Evolutionary conservation across 2,797 vertebrate genomes (phyloP), one percentile per base, ranked within the genome.

Genomic region (Yasuhikotakia modesta): DNA sequence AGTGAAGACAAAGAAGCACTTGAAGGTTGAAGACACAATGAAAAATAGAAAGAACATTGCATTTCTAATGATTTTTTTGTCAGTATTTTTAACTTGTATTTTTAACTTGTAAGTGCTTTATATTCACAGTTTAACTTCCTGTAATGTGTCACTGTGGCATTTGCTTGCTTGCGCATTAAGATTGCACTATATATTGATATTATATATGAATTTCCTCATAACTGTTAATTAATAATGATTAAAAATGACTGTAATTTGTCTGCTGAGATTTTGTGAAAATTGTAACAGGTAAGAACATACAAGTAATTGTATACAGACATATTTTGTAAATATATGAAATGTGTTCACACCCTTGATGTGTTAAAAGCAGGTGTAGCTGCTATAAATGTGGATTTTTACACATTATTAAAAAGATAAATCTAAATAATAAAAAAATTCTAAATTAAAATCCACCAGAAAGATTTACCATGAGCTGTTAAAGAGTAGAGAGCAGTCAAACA

Each of bases 61-160:
- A 43, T 27, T 2, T 45, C 11, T 19, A n/a, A 27, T 45, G 2
- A 66, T 5, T 35, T 27, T 2, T 52, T 21, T 50, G 57, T 17
- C 46, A 39, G 45, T 21, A 8, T 17, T 46, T 35, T 63, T 4
- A 19, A 30, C 10, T 11, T 46, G 52, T 22, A 76, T 35, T 58
- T 46, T 67, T 22, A 58, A 17, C 65, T 76, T 60, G 14, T 76
- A 12, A 4, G 21, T 12, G 39, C 21, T n/a, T n/a, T n/a, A n/a
- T n/a, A n/a, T n/a, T n/a, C n/a, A n/a, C n/a, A n/a, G 24, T 57
- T 13, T 12, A 57, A 57, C 22, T 57, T 57, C 21, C 21, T 61
- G 24, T 61, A 16, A 17, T 24, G 21, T 24, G 55, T 57, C 55
- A 4, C 7, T 1, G 14, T 61, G 14, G 1, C 11, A 17, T 22